A percentile compares a stretch with the other conserved stretches of the same genome.
Conservation (phyloP, 2,113 vertebrate species). For the Mesembrinibis cayennensis region DNA sequence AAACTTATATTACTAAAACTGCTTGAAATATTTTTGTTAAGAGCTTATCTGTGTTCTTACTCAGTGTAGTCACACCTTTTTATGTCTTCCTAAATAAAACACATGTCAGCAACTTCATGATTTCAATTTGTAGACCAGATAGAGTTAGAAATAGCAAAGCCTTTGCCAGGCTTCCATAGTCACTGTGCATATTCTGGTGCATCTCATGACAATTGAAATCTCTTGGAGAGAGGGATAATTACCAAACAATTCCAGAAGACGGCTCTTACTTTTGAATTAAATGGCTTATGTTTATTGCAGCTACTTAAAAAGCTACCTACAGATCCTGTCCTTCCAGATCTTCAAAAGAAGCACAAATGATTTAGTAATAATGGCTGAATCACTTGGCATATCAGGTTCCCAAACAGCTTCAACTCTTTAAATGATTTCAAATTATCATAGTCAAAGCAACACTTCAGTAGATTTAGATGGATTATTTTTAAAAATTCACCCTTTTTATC, state of each 20-base stretch:
- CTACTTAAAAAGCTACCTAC: neutral
- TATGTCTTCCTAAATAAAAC: neutral
- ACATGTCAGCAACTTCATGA: neutral
- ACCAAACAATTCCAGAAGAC: neutral
- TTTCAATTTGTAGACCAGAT: neutral
- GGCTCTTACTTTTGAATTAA: neutral
- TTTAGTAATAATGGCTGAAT: neutral
- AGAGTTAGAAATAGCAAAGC: neutral
- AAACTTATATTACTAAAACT: neutral
- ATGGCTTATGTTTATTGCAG: neutral
- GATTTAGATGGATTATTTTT: neutral
- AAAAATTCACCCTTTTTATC: neutral
- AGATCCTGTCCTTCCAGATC: neutral
- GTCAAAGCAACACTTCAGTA: neutral
- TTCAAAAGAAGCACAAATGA: neutral
- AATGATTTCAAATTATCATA: neutral
- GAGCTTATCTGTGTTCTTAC: neutral
- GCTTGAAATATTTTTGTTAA: neutral
- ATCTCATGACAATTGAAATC: neutral
- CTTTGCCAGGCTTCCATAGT: neutral
- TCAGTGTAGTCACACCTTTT: neutral
- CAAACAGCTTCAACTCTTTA: neutral
- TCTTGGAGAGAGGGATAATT: neutral
- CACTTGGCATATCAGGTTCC: neutral
- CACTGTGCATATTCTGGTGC: neutral